Evolutionary conservation across 2,113 vertebrate species (phyloP), one percentile per base, ranked within the genome.

Genomic region (Damaliscus lunatus): DNA sequence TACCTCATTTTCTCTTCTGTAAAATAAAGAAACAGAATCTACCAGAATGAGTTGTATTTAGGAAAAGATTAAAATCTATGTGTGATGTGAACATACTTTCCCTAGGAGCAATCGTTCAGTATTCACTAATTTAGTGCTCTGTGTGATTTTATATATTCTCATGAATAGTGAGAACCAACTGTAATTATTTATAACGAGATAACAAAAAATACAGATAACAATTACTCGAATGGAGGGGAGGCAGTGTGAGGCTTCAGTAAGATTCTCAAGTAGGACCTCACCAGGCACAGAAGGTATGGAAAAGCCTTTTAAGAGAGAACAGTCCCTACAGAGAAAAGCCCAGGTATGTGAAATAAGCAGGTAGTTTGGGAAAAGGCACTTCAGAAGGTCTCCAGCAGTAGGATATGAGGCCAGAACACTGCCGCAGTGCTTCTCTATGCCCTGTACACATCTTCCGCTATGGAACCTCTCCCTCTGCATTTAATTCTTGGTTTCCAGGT

Each of bases 1-100:
- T 59, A 87, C 80, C 59, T 87, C 55, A 71, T 91, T 95, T 93
- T 77, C 48, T 64, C 40, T 86, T 91, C 80, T 74, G 55, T 62
- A 87, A 97, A 96, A 89, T 83, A 86, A 93, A 67, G 82, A 88
- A 93, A 96, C 3, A 71, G 12, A 53, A 86, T 86, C 67, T 96
- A 78, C 12, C 67, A 62, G 21, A 23, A 93, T 91, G 67, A 88
- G 15, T 1, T 88, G 59, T 52, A 96, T 93, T 96, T 88, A 92
- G 46, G 43, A 93, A 84, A 96, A 48, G 19, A 53, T 86, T 74
- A 90, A 74, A 86, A 87, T 52, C 80, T 36, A 62, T 36, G 15
- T 40, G 59, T 60, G 43, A 60, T 43, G 62, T 40, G 53, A 25
- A 77, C 64, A 77, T 55, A 77, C 43, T 91, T 84, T 23, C 55